phyloP scores from a whole-genome alignment of 2,888 invertebrate species.

The Osmoderma eremita region DNA sequence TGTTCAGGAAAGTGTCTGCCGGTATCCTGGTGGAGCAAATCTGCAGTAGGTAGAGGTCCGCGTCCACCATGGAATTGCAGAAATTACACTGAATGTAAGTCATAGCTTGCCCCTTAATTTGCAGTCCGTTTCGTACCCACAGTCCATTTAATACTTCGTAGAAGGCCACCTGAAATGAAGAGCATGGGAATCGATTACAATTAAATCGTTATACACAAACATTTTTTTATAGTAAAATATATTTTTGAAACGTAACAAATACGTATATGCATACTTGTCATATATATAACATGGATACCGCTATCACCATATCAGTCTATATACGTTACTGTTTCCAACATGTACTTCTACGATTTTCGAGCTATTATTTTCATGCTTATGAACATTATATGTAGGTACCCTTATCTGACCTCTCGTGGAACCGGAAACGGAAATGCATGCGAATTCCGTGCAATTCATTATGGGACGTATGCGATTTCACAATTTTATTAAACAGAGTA shows the following conservation, averaged over 20 bases:
- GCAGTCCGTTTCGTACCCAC: conserved; percentile 97
- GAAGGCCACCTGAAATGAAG: conserved; percentile 81
- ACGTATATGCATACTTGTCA: neutral
- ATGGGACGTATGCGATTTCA: too few relatives aligned
- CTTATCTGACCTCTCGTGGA: too few relatives aligned
- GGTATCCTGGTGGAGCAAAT: conserved; percentile 90
- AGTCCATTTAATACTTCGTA: conserved; percentile 94
- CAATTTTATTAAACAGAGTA: too few relatives aligned
- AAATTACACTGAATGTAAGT: conserved; percentile 99
- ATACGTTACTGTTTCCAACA: too few relatives aligned
- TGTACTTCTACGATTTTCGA: too few relatives aligned
- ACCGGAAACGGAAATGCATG: too few relatives aligned
- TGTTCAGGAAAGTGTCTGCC: conserved; percentile 85
- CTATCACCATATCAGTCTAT: too few relatives aligned
- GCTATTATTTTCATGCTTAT: too few relatives aligned
- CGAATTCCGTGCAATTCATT: too few relatives aligned
- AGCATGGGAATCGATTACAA: neutral
- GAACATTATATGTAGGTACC: too few relatives aligned
- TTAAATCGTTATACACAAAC: neutral
- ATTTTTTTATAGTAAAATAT: neutral
- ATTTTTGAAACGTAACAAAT: neutral
- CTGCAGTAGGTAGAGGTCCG: conserved; percentile 95
- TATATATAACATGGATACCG: neutral
- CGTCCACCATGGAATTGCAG: conserved; percentile 98
- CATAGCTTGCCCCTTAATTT: conserved; percentile 99